These are phyloP conservation scores for Diogma glabrata DNA, from an alignment of 2,888 invertebrate species.

Conservation along the genomic window DNA sequence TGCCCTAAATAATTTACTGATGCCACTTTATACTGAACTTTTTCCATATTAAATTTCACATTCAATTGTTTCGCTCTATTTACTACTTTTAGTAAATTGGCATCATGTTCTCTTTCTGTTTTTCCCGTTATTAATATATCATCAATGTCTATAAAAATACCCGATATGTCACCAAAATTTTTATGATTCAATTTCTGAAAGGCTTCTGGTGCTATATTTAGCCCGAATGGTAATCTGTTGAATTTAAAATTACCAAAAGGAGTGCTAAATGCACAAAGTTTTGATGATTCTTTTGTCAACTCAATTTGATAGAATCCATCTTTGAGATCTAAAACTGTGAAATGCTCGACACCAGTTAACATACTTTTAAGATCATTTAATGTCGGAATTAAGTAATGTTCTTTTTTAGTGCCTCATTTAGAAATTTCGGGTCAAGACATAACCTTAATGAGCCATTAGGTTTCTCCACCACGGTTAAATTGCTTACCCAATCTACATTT, in stretches of 20 bases:
- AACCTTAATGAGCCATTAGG: conserved; percentile 10
- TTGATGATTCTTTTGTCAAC: conserved; percentile 12
- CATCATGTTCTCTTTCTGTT: conserved; percentile 14
- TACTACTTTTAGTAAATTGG: conserved; percentile 14
- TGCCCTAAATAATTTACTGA: conserved; percentile 13
- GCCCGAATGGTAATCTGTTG: too few species aligned
- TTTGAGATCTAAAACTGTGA: conserved; percentile 12
- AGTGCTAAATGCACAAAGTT: conserved; percentile 15
- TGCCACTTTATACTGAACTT: conserved; percentile 7
- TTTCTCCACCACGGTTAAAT: conserved; percentile 13
- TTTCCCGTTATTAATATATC: conserved; percentile 14
- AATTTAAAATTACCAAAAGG: too few species aligned
- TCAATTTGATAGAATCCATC: conserved; percentile 17
- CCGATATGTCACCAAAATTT: conserved; percentile 12
- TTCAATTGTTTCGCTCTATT: conserved; percentile 15
- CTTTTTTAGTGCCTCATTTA: conserved; percentile 15
- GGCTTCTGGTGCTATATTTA: conserved; percentile 14
- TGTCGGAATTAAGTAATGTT: conserved; percentile 12
- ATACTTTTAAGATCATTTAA: conserved; percentile 10
- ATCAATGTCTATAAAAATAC: neutral
- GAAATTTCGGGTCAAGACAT: conserved; percentile 15
- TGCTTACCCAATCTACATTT: conserved; percentile 13
- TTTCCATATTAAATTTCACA: conserved; percentile 16
- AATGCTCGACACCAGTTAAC: neutral
- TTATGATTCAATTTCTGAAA: conserved; percentile 16